Base-by-base conservation (phyloP, 2,113 vertebrate genomes). In the Nansenia antarctica region DNA sequence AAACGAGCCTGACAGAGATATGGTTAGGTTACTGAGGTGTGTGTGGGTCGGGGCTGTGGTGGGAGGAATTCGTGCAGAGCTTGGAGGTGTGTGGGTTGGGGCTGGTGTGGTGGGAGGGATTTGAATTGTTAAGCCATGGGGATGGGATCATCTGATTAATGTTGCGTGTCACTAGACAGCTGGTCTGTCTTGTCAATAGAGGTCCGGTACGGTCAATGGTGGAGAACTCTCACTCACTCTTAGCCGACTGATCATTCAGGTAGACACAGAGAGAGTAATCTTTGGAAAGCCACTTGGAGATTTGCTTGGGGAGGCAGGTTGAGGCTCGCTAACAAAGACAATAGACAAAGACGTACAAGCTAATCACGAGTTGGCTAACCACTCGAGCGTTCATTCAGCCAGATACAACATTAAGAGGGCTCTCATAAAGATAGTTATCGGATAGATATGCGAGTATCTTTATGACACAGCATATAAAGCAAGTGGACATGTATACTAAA, bases 261-360 rank as follows among this genome's bases (percentile, higher is more conserved):
- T 14, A 8, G 18, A 30, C 34, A n/a, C n/a, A n/a, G n/a, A n/a
- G n/a, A 3, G 27, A 73, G 37, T 55, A 65, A 74, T 59, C 45
- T 63, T 70, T 76, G 64, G 15, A 77, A 81, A 77, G 49, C 55
- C 47, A 68, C 74, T 78, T n/a, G n/a, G 78, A 77, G 62, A 81
- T 62, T 65, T 74, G 57, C 67, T 45, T 69, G 76, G 49, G 9
- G 65, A 82, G 72, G 69, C 87, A 84, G 74, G 88, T 80, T 63
- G 65, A 75, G 82, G 76, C 85, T 57, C 71, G 84, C 67, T 63
- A 2, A 18, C 34, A 29, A 30, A 52, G 57, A 62, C 26, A 20
- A 55, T 47, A 79, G 72, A 77, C 70, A 62, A 31, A 79, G 72
- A 77, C 70, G 59, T 68, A 60, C 67, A 79, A 77, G 52, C 62